Conservation (phyloP, 2,888 invertebrate species). For the Lasioglossum pauxillum region DNA sequence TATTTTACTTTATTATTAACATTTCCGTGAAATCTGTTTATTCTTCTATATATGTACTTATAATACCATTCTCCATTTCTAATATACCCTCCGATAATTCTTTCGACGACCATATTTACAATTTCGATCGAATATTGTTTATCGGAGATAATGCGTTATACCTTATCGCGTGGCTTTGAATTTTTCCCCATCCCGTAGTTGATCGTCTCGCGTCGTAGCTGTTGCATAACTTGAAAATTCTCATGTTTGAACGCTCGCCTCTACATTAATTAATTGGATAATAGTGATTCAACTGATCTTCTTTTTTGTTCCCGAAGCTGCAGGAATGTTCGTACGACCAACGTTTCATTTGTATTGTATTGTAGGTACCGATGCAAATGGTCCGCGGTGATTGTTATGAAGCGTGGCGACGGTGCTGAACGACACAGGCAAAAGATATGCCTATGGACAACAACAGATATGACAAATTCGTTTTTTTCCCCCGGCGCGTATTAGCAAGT, state of each 20-base stretch:
- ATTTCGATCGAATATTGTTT: not conserved
- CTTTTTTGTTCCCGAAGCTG: not conserved
- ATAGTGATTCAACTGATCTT: not conserved
- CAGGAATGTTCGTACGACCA: not conserved
- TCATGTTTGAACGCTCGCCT: conserved; percentile 4
- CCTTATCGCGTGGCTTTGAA: not conserved
- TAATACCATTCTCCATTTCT: not conserved
- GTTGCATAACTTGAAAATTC: conserved; percentile 16
- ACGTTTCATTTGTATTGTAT: not conserved
- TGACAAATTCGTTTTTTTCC: not conserved
- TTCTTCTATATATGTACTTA: too few relatives aligned
- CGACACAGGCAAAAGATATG: too few relatives aligned
- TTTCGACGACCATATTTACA: not conserved
- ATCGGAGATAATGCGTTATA: not conserved
- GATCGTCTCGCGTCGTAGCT: not conserved
- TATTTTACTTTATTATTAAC: not conserved
- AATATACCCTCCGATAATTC: not conserved
- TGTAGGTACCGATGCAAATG: not conserved
- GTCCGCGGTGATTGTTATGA: not conserved
- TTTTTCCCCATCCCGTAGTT: not conserved
- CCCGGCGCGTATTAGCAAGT: not conserved
- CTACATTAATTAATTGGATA: conserved; percentile 10
- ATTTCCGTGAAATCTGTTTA: not conserved
- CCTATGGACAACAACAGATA: not conserved
- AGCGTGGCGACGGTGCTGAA: too few relatives aligned